A percentile compares a stretch with the other conserved stretches of the same genome.
Conservation (phyloP, 2,113 vertebrate genomes). For the Nothoprocta perdicaria region DNA sequence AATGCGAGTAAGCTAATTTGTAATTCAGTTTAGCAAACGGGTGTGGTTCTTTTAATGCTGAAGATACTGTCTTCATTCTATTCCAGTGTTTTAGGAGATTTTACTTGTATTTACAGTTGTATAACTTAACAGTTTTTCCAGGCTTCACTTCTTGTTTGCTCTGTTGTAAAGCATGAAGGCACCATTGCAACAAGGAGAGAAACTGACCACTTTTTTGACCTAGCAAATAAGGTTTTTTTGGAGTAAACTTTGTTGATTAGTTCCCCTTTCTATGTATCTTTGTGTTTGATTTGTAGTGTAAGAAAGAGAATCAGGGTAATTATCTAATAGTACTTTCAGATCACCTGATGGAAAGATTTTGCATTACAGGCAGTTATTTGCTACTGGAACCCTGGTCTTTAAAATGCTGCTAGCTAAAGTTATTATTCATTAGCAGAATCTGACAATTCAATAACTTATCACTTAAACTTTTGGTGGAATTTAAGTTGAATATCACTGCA, state of each 20-base stretch:
- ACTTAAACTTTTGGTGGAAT: rapidly evolving
- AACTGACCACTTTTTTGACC: not conserved
- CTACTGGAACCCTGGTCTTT: not conserved
- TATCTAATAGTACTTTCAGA: not conserved
- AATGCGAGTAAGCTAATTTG: not conserved
- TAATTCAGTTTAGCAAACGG: not conserved
- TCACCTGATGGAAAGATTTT: not conserved
- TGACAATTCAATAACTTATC: not conserved
- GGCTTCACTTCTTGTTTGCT: not conserved
- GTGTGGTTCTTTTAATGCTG: not conserved
- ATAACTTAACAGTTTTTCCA: not conserved
- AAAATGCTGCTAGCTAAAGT: not conserved
- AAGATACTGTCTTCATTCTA: not conserved
- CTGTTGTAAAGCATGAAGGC: not conserved
- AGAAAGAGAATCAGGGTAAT: not conserved
- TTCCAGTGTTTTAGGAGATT: not conserved
- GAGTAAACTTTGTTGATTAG: rapidly evolving
- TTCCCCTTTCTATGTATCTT: not conserved
- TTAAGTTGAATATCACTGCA: not conserved
- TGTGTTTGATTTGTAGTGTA: not conserved
- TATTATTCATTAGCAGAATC: not conserved
- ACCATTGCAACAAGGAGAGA: not conserved
- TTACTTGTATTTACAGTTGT: not conserved
- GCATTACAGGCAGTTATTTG: not conserved
- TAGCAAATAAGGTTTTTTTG: not conserved